These are phyloP conservation scores for Collichthys lucidus DNA, from an alignment of 2,113 vertebrate species.

Conservation along the genomic window DNA sequence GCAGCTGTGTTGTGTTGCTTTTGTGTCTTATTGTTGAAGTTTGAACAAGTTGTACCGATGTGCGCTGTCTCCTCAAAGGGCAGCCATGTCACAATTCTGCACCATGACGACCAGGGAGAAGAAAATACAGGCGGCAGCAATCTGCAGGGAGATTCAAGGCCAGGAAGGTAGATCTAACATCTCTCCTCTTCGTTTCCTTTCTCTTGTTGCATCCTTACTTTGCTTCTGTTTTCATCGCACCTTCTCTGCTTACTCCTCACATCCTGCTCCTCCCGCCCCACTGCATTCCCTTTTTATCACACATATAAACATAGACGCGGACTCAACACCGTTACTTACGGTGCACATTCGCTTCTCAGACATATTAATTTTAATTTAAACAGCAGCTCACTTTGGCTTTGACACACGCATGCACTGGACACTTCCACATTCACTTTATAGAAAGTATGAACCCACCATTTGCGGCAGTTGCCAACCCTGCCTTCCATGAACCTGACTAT, in stretches of 20 bases:
- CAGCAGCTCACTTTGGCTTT: not conserved
- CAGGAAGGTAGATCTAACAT: constrained; percentile 82
- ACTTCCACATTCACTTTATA: constrained; percentile 13
- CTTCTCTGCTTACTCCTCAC: not conserved
- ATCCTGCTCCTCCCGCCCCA: not conserved
- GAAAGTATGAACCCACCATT: constrained; percentile 12
- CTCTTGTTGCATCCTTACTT: constrained; percentile 17
- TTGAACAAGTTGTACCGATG: constrained; percentile 53
- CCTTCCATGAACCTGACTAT: constrained; percentile 71
- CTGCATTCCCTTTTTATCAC: not conserved
- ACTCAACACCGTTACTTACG: constrained; percentile 21
- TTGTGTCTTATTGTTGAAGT: constrained; percentile 40
- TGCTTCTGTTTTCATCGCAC: not conserved
- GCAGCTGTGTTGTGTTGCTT: constrained; percentile 31
- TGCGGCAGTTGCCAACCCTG: constrained; percentile 53
- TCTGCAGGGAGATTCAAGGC: constrained; percentile 92
- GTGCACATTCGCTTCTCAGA: constrained; percentile 1
- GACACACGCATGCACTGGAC: not conserved
- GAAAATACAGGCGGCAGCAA: constrained; percentile 92
- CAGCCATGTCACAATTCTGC: constrained; percentile 89
- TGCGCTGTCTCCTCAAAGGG: constrained; percentile 63
- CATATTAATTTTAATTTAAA: constrained; percentile 18
- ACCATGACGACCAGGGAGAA: constrained; percentile 89
- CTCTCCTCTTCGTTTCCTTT: constrained; percentile 34
- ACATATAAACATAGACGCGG: not conserved